Evolutionary conservation across 2,113 vertebrate genomes (phyloP).

Genomic region (Pollimyrus isidori): DNA sequence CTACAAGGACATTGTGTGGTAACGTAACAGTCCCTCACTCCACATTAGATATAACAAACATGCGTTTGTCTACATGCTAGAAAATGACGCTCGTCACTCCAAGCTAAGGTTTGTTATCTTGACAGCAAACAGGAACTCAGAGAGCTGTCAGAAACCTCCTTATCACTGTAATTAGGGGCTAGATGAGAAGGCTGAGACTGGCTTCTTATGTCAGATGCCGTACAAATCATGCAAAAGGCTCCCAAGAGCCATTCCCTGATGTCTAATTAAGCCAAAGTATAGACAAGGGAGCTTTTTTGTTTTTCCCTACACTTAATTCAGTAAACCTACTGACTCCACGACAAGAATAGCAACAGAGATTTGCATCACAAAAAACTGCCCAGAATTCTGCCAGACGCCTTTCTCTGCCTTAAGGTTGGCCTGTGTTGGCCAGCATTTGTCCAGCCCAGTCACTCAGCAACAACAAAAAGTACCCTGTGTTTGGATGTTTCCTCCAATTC

Average conservation of each 20-base stretch:
- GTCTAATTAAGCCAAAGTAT: neutral
- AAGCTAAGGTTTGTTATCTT: neutral
- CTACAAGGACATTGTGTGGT: neutral
- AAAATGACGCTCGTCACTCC: neutral
- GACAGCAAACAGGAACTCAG: neutral
- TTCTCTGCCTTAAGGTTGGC: conserved; percentile 40
- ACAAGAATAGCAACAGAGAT: neutral
- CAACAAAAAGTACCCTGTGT: neutral
- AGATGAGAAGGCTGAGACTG: neutral
- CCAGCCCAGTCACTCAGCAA: neutral
- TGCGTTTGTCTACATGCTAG: neutral
- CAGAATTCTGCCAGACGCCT: neutral
- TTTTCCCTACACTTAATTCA: conserved; percentile 44
- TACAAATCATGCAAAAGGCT: neutral
- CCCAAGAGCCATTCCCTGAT: neutral
- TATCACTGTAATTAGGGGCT: neutral
- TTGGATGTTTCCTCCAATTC: neutral
- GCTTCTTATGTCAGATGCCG: neutral
- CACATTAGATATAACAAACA: too few relatives aligned
- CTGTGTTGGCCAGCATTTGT: neutral
- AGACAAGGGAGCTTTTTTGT: conserved; percentile 19
- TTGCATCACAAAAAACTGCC: neutral
- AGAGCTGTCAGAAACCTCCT: neutral
- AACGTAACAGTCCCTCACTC: neutral
- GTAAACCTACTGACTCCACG: conserved; percentile 27